phyloP scores from a whole-genome alignment of 2,888 invertebrate species.

The Gastracanthus pulcherrimus region DNA sequence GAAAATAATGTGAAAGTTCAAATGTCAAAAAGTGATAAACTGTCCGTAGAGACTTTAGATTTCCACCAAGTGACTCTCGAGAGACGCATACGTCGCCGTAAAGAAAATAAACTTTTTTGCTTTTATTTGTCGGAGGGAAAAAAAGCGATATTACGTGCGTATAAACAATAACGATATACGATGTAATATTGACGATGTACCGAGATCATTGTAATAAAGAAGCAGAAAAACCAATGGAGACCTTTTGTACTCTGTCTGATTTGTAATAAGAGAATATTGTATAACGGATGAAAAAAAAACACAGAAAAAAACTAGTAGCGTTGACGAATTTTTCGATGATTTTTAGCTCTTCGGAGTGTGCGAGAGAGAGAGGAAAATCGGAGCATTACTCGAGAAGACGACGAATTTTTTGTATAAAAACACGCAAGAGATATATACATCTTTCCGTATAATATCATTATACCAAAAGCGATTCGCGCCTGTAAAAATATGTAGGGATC shows the following conservation, averaged over 20 bases:
- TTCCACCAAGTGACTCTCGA: neutral
- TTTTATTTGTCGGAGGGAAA: neutral
- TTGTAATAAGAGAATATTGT: slow-evolving; percentile 14
- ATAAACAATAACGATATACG: neutral
- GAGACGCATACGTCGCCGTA: neutral
- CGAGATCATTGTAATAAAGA: neutral
- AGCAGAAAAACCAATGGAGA: neutral
- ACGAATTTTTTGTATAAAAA: slow-evolving; percentile 29
- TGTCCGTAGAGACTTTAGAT: slow-evolving; percentile 19
- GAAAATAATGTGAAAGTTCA: slow-evolving; percentile 32
- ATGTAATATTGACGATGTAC: neutral
- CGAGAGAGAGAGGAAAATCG: neutral
- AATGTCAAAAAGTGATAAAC: slow-evolving; percentile 43
- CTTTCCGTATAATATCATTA: no score
- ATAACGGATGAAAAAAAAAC: neutral
- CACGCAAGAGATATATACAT: no score
- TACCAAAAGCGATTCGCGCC: neutral
- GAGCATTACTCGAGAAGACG: slow-evolving; percentile 2
- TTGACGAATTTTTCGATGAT: slow-evolving; percentile 36
- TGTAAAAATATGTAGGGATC: neutral
- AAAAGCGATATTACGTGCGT: neutral
- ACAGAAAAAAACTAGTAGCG: neutral
- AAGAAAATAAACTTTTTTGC: neutral
- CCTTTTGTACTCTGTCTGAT: slow-evolving; percentile 42
- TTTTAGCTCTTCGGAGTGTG: slow-evolving; percentile 36